Conservation (phyloP, 1,140 invertebrate species). For the Ooceraea biroi region DNA sequence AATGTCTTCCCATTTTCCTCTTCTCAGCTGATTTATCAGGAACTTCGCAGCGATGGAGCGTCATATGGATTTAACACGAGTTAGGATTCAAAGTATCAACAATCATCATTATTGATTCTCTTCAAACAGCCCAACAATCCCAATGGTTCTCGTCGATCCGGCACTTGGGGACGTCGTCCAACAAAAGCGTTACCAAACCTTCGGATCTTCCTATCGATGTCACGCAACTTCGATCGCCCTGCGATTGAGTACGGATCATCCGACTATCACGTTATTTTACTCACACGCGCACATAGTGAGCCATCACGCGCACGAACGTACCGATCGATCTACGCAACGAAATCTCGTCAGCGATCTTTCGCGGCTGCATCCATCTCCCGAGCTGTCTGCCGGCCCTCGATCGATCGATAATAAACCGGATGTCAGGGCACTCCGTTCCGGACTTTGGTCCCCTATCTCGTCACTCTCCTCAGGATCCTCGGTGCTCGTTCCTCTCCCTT, state of each 20-base stretch:
- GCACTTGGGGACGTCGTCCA: slow-evolving; percentile 1
- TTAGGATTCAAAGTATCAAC: slow-evolving; percentile 1
- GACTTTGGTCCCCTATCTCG: slow-evolving; percentile 15
- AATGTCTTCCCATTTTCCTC: slow-evolving; percentile 16
- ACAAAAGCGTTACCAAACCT: background rate
- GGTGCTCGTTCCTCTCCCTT: background rate
- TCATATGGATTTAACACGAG: background rate
- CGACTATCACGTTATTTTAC: background rate
- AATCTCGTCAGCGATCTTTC: slow-evolving; percentile 51
- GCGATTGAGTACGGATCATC: slow-evolving; percentile 27
- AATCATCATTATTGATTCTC: background rate
- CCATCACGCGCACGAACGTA: background rate
- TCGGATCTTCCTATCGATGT: background rate
- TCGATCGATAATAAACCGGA: slow-evolving; percentile 53
- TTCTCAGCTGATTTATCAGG: slow-evolving; percentile 6
- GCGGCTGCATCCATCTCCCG: slow-evolving; percentile 47
- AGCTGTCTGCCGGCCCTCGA: slow-evolving; percentile 17
- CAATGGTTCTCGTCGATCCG: background rate
- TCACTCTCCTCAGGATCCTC: background rate
- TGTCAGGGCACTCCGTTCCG: slow-evolving; percentile 10
- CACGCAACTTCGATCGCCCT: background rate
- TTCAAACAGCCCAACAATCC: background rate
- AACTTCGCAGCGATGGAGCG: slow-evolving; percentile 1
- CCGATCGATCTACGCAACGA: slow-evolving; percentile 53
- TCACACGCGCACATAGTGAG: slow-evolving; percentile 6